phyloP scores from a whole-genome alignment of 1,140 invertebrate species.

The Drosophila malerkotliana region DNA sequence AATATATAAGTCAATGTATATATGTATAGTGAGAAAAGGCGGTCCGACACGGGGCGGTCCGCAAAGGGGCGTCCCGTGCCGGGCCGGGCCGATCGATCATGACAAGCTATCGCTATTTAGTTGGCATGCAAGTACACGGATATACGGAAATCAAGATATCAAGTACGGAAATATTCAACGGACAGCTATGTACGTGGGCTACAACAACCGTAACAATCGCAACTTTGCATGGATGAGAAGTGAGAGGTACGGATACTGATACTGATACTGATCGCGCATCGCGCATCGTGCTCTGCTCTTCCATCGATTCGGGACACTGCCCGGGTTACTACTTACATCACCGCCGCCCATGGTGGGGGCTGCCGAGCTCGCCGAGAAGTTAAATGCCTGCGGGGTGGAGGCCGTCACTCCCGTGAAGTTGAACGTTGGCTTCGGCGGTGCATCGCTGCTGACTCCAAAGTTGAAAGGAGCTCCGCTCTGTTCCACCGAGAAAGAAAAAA shows the following conservation, averaged over 20 bases:
- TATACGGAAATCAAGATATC: slow-evolving; percentile 13
- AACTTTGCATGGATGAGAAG: slow-evolving; percentile 35
- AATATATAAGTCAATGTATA: slow-evolving; percentile 28
- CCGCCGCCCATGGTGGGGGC: neutral
- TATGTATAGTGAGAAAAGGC: slow-evolving; percentile 12
- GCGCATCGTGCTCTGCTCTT: slow-evolving; percentile 23
- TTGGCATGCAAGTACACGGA: slow-evolving; percentile 37
- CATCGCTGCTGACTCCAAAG: slow-evolving; percentile 38
- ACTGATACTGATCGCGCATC: slow-evolving; percentile 1
- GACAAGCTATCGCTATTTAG: slow-evolving; percentile 12
- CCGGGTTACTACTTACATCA: slow-evolving; percentile 45
- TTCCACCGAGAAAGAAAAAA: too few species aligned
- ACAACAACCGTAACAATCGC: slow-evolving; percentile 43
- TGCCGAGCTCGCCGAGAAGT: slow-evolving; percentile 45
- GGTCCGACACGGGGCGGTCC: neutral
- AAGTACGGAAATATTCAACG: slow-evolving; percentile 2
- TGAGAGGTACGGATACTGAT: neutral
- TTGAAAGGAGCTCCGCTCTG: slow-evolving; percentile 39
- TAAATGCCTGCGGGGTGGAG: slow-evolving; percentile 49
- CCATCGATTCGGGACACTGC: slow-evolving; percentile 1
- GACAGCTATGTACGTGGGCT: slow-evolving; percentile 31
- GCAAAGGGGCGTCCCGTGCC: too few species aligned
- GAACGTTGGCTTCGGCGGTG: slow-evolving; percentile 48
- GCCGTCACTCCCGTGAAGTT: slow-evolving; percentile 53
- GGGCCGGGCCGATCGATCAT: slow-evolving; percentile 16